These are phyloP conservation scores for Andricus curvator DNA, from an alignment of 2,888 invertebrate species.

Conservation along the genomic window DNA sequence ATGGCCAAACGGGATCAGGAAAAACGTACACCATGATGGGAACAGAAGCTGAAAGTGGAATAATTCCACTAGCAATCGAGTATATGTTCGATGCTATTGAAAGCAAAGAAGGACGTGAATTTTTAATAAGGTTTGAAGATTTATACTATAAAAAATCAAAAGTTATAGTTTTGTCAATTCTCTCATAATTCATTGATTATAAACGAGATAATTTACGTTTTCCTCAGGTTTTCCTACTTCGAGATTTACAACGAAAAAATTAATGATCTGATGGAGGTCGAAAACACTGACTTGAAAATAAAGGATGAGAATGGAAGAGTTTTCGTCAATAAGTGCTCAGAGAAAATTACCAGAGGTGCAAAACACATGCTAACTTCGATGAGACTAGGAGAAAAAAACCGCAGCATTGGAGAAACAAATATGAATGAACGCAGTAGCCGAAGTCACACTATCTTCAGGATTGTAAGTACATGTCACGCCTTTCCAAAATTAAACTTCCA, in stretches of 20 bases:
- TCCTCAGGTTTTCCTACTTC: slow-evolving; percentile 87
- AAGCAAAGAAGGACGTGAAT: slow-evolving; percentile 84
- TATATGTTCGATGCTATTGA: slow-evolving; percentile 86
- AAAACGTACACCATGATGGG: slow-evolving; percentile 94
- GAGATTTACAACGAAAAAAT: slow-evolving; percentile 94
- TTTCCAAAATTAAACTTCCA: slow-evolving; percentile 2
- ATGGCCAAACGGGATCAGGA: slow-evolving; percentile 95
- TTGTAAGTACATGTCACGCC: slow-evolving; percentile 81
- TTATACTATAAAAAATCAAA: slow-evolving; percentile 28
- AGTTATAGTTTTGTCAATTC: background rate
- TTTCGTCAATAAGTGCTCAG: slow-evolving; percentile 82
- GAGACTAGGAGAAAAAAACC: slow-evolving; percentile 83
- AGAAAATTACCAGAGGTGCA: slow-evolving; percentile 83
- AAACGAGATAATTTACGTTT: slow-evolving; percentile 27
- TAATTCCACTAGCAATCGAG: slow-evolving; percentile 86
- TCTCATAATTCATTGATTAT: slow-evolving; percentile 41
- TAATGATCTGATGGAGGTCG: slow-evolving; percentile 86
- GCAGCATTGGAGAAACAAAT: slow-evolving; percentile 89
- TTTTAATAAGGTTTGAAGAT: slow-evolving; percentile 83
- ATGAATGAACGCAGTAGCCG: slow-evolving; percentile 94
- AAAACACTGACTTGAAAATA: slow-evolving; percentile 83
- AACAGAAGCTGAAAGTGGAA: slow-evolving; percentile 83
- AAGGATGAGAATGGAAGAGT: slow-evolving; percentile 84
- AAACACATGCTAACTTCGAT: slow-evolving; percentile 83
- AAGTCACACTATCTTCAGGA: slow-evolving; percentile 93